A percentile compares a stretch with the other conserved stretches of the same genome.
These are phyloP conservation scores for Pangasius sanitwongsei DNA, from an alignment of 2,797 vertebrate species.

Conservation along the genomic window DNA sequence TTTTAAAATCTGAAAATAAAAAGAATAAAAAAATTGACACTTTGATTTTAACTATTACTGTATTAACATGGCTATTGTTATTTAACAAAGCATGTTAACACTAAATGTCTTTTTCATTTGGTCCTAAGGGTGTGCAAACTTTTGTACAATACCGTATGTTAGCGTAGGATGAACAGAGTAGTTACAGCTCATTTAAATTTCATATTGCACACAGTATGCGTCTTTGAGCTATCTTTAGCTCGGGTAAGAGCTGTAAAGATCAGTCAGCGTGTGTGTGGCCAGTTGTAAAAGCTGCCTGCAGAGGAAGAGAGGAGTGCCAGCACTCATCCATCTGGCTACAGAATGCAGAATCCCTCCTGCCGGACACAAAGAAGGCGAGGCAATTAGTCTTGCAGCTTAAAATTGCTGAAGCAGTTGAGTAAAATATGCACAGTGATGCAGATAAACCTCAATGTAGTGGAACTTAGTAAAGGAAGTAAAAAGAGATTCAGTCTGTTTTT, in stretches of 20 bases:
- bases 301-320: constrained; percentile 10
- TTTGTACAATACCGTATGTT: neutral
- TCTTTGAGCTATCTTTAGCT: constrained; percentile 26
- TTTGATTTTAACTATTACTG: neutral
- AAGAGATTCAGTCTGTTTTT: neutral
- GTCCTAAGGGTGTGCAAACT: neutral
- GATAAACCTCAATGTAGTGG: neutral
- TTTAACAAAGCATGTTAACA: neutral
- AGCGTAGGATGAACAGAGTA: neutral
- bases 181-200: constrained; percentile 24
- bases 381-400: constrained; percentile 9
- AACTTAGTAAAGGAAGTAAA: neutral
- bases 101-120: neutral
- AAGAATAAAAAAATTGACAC: neutral
- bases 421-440: constrained; percentile 16
- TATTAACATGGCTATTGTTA: neutral
- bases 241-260: constrained; percentile 13
- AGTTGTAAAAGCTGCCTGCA: constrained; percentile 29
- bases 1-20: neutral
- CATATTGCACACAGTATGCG: neutral
- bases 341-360: constrained; percentile 2
- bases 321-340: constrained; percentile 23
- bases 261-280: constrained; percentile 15
- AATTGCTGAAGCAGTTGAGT: neutral
- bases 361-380: neutral